Evolutionary conservation across 1,140 invertebrate genomes (phyloP).

Genomic region (Episyrphus balteatus): DNA sequence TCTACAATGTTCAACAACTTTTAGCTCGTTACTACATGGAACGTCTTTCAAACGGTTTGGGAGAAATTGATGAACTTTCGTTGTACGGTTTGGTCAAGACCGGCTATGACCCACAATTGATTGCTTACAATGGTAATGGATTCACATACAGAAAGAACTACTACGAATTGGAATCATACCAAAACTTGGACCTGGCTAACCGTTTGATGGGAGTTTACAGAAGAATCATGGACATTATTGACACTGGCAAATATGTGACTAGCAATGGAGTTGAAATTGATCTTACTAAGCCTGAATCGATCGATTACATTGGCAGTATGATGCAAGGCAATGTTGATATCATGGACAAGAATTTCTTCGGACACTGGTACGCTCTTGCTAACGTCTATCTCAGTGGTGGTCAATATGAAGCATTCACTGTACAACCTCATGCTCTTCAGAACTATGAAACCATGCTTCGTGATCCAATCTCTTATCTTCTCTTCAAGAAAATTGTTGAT

Average conservation of each 20-base stretch:
- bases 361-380: conserved; percentile 37
- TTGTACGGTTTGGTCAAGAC: conserved; percentile 41
- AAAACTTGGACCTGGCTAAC: conserved; percentile 39
- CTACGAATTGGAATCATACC: conserved; percentile 38
- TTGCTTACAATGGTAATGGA: conserved; percentile 48
- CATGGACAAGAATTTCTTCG: conserved; percentile 38
- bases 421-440: conserved; percentile 38
- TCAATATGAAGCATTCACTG: conserved; percentile 37
- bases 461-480: conserved; percentile 53
- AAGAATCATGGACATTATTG: conserved; percentile 51
- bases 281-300: conserved; percentile 29
- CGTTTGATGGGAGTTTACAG: conserved; percentile 40
- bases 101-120: conserved; percentile 49
- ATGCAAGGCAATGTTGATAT: conserved; percentile 42
- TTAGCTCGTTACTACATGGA: conserved; percentile 55
- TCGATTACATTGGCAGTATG: conserved; percentile 45
- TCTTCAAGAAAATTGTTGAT: conserved; percentile 48
- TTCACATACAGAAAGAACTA: conserved; percentile 48
- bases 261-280: neutral
- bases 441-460: conserved; percentile 46
- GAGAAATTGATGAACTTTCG: conserved; percentile 49
- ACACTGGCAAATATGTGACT: conserved; percentile 35
- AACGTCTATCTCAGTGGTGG: conserved; percentile 24
- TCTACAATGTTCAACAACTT: conserved; percentile 49
- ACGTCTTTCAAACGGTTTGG: conserved; percentile 48